Conservation (phyloP, 2,888 invertebrate genomes). For the Agrotis segetum region DNA sequence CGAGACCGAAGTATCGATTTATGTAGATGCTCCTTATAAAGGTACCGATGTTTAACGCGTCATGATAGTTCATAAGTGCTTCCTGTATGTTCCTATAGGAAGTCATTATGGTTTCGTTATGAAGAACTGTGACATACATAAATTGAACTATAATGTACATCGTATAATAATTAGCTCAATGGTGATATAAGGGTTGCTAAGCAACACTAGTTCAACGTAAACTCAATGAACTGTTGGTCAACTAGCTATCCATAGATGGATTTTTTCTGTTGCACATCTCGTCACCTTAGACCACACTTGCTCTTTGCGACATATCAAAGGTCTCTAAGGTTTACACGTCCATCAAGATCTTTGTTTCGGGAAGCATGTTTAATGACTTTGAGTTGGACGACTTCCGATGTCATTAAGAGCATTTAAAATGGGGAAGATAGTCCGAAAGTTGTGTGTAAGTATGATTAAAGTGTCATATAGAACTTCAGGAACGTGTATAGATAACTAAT, state of each 20-base stretch:
- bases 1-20: not conserved
- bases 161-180: too few relatives aligned
- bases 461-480: not conserved
- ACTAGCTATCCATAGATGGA: not conserved
- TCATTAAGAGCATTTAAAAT: not conserved
- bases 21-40: not conserved
- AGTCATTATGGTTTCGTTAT: not conserved
- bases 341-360: constrained; percentile 12
- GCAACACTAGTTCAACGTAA: not conserved
- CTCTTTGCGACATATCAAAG: not conserved
- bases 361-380: not conserved
- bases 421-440: not conserved
- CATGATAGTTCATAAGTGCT: not conserved
- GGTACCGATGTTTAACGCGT: not conserved
- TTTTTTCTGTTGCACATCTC: not conserved
- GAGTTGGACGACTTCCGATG: not conserved
- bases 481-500: not conserved
- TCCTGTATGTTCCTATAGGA: not conserved
- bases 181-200: too few relatives aligned
- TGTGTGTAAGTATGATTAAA: not conserved
- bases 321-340: not conserved
- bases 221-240: not conserved
- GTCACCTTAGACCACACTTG: not conserved
- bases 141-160: too few relatives aligned
- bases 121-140: not conserved